Evolutionary conservation across 2,888 invertebrate genomes (phyloP).

Genomic region (Himalopsyche kuldschensis): DNA sequence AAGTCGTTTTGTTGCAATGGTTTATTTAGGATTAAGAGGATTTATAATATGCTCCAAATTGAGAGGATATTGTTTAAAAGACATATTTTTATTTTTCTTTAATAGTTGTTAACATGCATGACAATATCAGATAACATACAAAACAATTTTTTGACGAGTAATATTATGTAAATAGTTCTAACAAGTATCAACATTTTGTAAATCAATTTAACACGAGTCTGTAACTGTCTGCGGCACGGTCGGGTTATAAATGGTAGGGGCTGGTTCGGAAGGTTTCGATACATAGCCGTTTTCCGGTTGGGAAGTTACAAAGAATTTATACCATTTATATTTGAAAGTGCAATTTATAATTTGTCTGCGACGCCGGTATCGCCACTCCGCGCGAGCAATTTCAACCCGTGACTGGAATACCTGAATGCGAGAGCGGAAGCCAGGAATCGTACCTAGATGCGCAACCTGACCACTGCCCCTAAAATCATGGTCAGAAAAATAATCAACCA

Average conservation of each 20-base stretch:
- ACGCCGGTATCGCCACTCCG: slow-evolving; percentile 13
- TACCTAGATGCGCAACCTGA: not conserved
- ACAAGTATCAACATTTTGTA: not conserved
- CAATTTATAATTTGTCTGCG: slow-evolving; percentile 29
- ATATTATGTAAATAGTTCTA: no score
- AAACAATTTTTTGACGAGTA: no score
- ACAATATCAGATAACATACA: no score
- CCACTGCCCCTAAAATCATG: no score
- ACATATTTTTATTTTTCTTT: no score
- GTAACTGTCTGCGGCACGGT: not conserved
- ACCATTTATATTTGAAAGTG: slow-evolving; percentile 26
- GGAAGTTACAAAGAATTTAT: slow-evolving; percentile 17
- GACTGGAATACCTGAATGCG: slow-evolving; percentile 6
- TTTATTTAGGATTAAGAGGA: no score
- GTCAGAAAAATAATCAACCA: no score
- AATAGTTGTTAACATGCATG: no score
- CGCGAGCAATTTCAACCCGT: slow-evolving; percentile 7
- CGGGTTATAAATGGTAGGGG: not conserved
- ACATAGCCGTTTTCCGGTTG: not conserved
- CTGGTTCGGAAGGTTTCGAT: not conserved
- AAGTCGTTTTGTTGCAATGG: no score
- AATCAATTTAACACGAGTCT: not conserved
- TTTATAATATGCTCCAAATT: no score
- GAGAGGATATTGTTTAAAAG: no score
- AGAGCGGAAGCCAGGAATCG: not conserved